phyloP scores from a whole-genome alignment of 2,888 invertebrate species.

The Danaus chrysippus region DNA sequence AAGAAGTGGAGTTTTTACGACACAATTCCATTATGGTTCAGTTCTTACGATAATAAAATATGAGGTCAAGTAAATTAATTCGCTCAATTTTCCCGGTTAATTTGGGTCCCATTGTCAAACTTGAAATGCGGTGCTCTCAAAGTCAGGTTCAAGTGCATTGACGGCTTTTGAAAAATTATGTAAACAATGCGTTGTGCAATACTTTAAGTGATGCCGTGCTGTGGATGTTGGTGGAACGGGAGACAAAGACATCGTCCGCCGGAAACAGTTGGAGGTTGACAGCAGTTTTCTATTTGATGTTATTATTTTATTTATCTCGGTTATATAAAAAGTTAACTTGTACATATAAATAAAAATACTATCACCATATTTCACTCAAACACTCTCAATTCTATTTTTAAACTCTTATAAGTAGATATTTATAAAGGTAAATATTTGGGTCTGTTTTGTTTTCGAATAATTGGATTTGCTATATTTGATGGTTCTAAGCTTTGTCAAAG shows the following conservation, averaged over 20 bases:
- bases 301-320: no score
- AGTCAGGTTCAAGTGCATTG: constrained; percentile 1
- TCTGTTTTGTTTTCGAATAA: no score
- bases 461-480: no score
- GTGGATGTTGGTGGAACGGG: constrained; percentile 76
- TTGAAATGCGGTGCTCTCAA: background rate
- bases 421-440: no score
- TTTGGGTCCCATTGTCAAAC: constrained; percentile 3
- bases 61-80: background rate
- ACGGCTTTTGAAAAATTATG: background rate
- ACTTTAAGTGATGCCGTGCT: constrained; percentile 61
- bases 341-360: no score
- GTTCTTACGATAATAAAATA: constrained; percentile 10
- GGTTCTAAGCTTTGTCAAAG: no score
- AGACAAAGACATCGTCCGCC: constrained; percentile 73
- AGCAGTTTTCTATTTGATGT: constrained; percentile 12
- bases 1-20: constrained; percentile 35
- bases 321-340: no score
- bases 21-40: constrained; percentile 8
- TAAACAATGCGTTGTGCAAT: constrained; percentile 25
- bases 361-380: no score
- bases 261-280: constrained; percentile 59
- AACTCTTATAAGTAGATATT: no score
- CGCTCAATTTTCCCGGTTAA: background rate
- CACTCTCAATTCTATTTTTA: no score